Evolutionary conservation across 1,140 invertebrate species (phyloP).

Genomic region (Neodiprion virginianus): DNA sequence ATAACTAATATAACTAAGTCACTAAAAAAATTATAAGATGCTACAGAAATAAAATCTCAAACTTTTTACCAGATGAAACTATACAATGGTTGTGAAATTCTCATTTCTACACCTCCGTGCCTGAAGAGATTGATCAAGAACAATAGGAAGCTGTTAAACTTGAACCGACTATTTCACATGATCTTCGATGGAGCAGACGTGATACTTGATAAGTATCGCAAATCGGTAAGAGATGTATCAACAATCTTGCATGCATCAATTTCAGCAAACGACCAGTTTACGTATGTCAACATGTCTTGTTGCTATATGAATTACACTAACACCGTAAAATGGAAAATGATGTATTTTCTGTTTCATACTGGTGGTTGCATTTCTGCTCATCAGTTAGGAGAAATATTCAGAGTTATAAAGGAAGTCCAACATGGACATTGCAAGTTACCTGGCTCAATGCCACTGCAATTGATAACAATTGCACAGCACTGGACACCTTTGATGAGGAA

Average conservation of each 20-base stretch:
- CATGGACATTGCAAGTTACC: slow-evolving; percentile 35
- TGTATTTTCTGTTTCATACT: background rate
- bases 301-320: slow-evolving; percentile 16
- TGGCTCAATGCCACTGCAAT: slow-evolving; percentile 40
- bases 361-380: slow-evolving; percentile 19
- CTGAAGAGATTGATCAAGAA: slow-evolving; percentile 42
- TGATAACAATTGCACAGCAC: slow-evolving; percentile 41
- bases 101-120: slow-evolving; percentile 54
- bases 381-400: slow-evolving; percentile 41
- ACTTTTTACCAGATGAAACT: slow-evolving; percentile 44
- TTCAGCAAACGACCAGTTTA: background rate
- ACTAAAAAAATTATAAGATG: background rate
- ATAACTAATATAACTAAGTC: background rate
- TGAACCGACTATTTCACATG: slow-evolving; percentile 45
- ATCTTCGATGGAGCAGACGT: slow-evolving; percentile 54
- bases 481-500: slow-evolving; percentile 45
- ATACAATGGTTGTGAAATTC: slow-evolving; percentile 54
- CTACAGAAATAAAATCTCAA: slow-evolving; percentile 20
- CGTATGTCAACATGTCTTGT: background rate
- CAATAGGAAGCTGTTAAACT: slow-evolving; percentile 38
- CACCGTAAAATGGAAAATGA: slow-evolving; percentile 17
- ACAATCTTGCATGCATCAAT: background rate
- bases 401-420: slow-evolving; percentile 38
- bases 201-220: slow-evolving; percentile 51
- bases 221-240: slow-evolving; percentile 31